These are phyloP conservation scores for Rhabdophis nuchalis DNA, from an alignment of 2,797 vertebrate genomes.

Conservation along the genomic window DNA sequence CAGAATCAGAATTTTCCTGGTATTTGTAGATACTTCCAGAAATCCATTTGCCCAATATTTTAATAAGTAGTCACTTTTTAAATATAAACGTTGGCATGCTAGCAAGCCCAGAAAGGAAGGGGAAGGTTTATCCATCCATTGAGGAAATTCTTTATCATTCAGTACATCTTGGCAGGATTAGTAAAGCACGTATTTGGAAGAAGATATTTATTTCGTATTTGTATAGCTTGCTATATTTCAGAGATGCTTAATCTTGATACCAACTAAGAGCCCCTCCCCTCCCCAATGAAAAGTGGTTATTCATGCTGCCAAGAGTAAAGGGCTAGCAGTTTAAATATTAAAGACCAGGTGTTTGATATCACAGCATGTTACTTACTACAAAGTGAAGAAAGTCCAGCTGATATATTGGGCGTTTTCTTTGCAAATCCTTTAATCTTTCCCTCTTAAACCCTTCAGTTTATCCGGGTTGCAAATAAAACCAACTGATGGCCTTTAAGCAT, in stretches of 20 bases:
- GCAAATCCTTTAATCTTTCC: slow-evolving; percentile 57
- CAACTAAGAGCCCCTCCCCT: slow-evolving; percentile 21
- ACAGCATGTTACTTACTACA: slow-evolving; percentile 42
- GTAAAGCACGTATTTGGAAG: slow-evolving; percentile 4
- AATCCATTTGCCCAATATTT: background rate
- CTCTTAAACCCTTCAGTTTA: slow-evolving; percentile 48
- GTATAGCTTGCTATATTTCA: slow-evolving; percentile 12
- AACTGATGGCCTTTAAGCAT: slow-evolving; percentile 49
- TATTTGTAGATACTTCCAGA: background rate
- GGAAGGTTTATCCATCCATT: slow-evolving; percentile 19
- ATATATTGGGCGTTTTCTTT: slow-evolving; percentile 56
- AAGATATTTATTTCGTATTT: slow-evolving; percentile 24
- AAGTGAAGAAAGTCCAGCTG: slow-evolving; percentile 32
- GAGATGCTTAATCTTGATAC: slow-evolving; percentile 29
- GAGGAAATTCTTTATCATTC: slow-evolving; percentile 17
- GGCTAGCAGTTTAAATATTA: slow-evolving; percentile 47
- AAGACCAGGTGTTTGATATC: slow-evolving; percentile 31
- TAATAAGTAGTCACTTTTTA: background rate
- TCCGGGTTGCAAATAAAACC: slow-evolving; percentile 57
- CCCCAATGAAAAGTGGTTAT: slow-evolving; percentile 35
- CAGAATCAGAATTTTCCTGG: background rate
- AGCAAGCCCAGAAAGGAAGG: background rate
- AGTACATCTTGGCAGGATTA: slow-evolving; percentile 39
- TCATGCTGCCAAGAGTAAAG: background rate
- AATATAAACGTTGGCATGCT: background rate